Evolutionary conservation across 2,888 invertebrate species (phyloP).

Genomic region (Leucoptera coffeella): DNA sequence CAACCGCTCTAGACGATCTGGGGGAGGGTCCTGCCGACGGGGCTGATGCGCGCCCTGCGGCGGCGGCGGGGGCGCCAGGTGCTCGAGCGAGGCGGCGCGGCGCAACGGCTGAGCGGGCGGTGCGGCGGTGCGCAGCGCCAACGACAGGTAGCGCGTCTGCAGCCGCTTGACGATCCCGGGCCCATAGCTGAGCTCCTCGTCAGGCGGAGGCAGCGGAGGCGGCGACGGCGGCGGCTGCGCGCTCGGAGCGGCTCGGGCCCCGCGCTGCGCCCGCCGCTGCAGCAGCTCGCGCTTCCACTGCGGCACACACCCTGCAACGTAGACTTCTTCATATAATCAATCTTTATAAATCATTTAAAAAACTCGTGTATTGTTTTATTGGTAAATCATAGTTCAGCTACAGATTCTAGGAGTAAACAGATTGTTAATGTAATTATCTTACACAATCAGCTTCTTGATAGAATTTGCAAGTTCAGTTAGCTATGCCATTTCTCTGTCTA

Average conservation of each 20-base stretch:
- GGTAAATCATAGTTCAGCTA: too few relatives aligned
- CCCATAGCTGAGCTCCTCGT: slow-evolving; percentile 81
- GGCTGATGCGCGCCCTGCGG: slow-evolving; percentile 19
- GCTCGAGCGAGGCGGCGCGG: slow-evolving; percentile 79
- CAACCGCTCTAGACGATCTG: too few relatives aligned
- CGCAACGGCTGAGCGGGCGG: slow-evolving; percentile 69
- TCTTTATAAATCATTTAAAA: too few relatives aligned
- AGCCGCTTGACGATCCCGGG: slow-evolving; percentile 87
- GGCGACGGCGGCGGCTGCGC: slow-evolving; percentile 20
- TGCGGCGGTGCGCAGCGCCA: slow-evolving; percentile 78
- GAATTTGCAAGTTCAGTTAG: too few relatives aligned
- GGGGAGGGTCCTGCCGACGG: slow-evolving; percentile 15
- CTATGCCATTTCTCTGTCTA: too few relatives aligned
- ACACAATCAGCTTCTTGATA: too few relatives aligned
- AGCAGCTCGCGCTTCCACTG: slow-evolving; percentile 83
- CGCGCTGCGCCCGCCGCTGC: slow-evolving; percentile 58
- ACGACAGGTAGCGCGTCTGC: slow-evolving; percentile 78
- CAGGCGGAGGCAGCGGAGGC: slow-evolving; percentile 22
- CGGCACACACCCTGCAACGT: too few relatives aligned
- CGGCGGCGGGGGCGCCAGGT: slow-evolving; percentile 65
- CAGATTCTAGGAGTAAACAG: too few relatives aligned
- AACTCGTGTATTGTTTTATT: too few relatives aligned
- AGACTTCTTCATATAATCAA: too few relatives aligned
- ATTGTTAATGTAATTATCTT: too few relatives aligned
- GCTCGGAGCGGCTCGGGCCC: slow-evolving; percentile 15